phyloP scores from a whole-genome alignment of 2,888 invertebrate genomes.

The Polydrusus tereticollis region DNA sequence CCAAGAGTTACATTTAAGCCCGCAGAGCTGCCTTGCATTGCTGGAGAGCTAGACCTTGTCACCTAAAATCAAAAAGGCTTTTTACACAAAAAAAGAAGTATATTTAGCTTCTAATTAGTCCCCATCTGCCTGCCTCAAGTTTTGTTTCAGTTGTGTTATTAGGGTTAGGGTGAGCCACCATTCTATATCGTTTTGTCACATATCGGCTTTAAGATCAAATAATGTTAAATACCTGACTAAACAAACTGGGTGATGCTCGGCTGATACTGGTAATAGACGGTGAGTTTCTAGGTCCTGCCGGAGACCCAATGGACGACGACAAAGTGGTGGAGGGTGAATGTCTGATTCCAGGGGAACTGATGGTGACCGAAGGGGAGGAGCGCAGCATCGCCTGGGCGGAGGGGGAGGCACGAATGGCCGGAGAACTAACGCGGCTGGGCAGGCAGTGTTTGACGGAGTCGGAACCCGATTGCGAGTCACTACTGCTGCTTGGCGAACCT shows the following conservation, averaged over 20 bases:
- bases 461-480: conserved; percentile 85
- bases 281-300: conserved; percentile 58
- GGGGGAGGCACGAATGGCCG: conserved; percentile 67
- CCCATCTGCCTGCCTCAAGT: no score
- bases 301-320: conserved; percentile 50
- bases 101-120: no score
- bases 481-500: conserved; percentile 86
- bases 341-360: conserved; percentile 57
- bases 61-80: conserved; percentile 42
- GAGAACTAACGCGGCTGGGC: conserved; percentile 66
- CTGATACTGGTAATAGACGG: conserved; percentile 64
- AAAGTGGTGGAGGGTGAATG: conserved; percentile 56
- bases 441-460: conserved; percentile 78
- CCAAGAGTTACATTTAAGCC: conserved; percentile 75
- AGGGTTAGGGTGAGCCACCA: no score
- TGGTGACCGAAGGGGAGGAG: conserved; percentile 62
- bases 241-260: conserved; percentile 67
- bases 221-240: conserved; percentile 52
- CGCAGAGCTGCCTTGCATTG: conserved; percentile 72
- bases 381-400: conserved; percentile 65
- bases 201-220: neutral
- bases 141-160: no score
- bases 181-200: no score
- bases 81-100: no score
- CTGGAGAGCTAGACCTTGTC: conserved; percentile 64